phyloP scores from a whole-genome alignment of 2,888 invertebrate species.

The Pristionchus mayeri region DNA sequence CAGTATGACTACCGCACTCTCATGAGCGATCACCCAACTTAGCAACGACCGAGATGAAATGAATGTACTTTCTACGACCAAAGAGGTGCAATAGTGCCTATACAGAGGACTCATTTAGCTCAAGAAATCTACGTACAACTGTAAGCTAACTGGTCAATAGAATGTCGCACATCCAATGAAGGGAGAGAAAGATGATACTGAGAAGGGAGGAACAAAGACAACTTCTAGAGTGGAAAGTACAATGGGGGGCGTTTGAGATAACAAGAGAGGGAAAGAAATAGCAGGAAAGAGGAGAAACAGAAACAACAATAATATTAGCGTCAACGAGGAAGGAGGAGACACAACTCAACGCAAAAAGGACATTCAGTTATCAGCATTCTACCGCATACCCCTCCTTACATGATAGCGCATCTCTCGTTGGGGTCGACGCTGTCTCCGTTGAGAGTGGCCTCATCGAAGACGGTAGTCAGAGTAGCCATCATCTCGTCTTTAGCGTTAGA shows the following conservation, averaged over 20 bases:
- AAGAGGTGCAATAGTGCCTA: conserved; percentile 23
- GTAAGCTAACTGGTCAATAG: background rate
- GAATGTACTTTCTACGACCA: conserved; percentile 36
- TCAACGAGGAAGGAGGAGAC: conserved; percentile 8
- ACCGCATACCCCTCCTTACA: conserved; percentile 60
- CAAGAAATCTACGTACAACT: background rate
- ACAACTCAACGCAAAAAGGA: background rate
- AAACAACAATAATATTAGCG: conserved; percentile 34
- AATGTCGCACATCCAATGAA: background rate
- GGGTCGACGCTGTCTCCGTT: conserved; percentile 57
- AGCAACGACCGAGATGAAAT: conserved; percentile 15
- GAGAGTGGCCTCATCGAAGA: background rate
- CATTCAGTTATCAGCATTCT: background rate
- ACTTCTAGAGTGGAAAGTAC: conserved; percentile 53
- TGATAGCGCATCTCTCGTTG: conserved; percentile 71
- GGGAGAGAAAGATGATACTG: background rate
- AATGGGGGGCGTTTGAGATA: conserved; percentile 46
- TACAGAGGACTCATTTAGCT: background rate
- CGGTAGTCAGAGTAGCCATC: background rate
- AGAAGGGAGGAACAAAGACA: conserved; percentile 51
- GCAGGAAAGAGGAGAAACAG: background rate
- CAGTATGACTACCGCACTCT: conserved; percentile 16
- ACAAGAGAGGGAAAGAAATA: conserved; percentile 27
- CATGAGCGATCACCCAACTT: conserved; percentile 2
- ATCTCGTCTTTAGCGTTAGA: background rate